Percentiles rank a stretch among this genome's conserved stretches.
Conservation (phyloP, 2,797 vertebrate species). For the Cuculus canorus region DNA sequence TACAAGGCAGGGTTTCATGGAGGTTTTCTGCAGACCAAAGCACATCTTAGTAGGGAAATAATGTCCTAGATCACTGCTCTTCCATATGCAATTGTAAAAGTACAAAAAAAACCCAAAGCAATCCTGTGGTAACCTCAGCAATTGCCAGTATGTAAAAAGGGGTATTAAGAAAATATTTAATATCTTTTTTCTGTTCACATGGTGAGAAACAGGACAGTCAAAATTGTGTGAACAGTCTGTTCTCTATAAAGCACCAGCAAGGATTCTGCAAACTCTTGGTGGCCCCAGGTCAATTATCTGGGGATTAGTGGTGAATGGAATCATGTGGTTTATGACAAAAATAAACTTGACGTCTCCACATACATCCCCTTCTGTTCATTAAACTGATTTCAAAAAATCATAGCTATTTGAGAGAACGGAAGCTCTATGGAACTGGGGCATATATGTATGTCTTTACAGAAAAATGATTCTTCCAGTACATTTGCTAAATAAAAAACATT, state of each 20-base stretch:
- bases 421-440: constrained; percentile 15
- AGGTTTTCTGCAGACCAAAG: not conserved
- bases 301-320: constrained; percentile 38
- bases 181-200: constrained; percentile 2
- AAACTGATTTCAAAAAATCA: constrained; percentile 29
- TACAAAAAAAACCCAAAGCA: not conserved
- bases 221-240: not conserved
- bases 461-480: constrained; percentile 59
- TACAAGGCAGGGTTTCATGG: not conserved
- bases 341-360: constrained; percentile 3
- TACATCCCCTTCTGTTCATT: constrained; percentile 47
- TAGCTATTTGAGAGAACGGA: not conserved
- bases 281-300: constrained; percentile 35
- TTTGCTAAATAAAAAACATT: constrained; percentile 79
- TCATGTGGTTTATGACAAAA: constrained; percentile 47
- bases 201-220: constrained; percentile 6
- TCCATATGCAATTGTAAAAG: constrained; percentile 1
- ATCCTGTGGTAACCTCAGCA: constrained; percentile 47
- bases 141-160: not conserved
- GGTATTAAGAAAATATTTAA: constrained; percentile 38
- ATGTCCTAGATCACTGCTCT: not conserved
- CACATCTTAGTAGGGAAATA: not conserved
- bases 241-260: constrained; percentile 48
- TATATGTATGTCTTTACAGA: constrained; percentile 55
- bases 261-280: constrained; percentile 35